Evolutionary conservation across 2,113 vertebrate species (phyloP), one percentile per base, ranked within the genome.

Genomic region (Crotalus helleri): DNA sequence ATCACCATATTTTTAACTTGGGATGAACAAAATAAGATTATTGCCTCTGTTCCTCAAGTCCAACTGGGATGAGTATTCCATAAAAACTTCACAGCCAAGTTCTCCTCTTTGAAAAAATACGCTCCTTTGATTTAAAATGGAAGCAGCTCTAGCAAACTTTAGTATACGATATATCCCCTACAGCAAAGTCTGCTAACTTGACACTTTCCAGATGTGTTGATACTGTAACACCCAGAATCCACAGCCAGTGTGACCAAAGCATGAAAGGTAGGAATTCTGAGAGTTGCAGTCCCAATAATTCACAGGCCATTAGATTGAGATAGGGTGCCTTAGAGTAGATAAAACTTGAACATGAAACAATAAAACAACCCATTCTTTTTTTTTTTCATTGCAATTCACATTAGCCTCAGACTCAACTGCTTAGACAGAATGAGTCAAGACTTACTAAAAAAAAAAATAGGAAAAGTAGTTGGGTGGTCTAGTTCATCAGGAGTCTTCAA

Each of bases 321-420:
- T 44, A 44, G 74, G 19, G 74, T 81, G 17, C 7, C 33, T 81
- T 81, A 44, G 17, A 81, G 33, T 44, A 54, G 91, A 10, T 17
- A 95, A 94, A 10, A 24, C 15, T 91, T 91, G 85, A 81, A 94
- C 96, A 88, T 11, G 89, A 13, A 87, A 74, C 64, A 69, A 69
- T 69, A 93, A 95, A 95, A 57, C 93, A 94, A 95, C 17, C 12
- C 1, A 0, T 39, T n/a, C 90, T 91, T 93, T 93, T 89, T 94
- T 89, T 94, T 87, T 51, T 89, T 17, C 13, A 69, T 92, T 94
- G 90, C 86, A 94, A 94, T 46, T 59, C 49, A 87, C 5, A 33
- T 17, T 92, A 91, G 61, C 94, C 91, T 85, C 69, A 87, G 90
- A 90, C 88, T 61, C 88, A 90, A 59, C 92, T 89, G 51, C 89